Conservation (phyloP, 2,888 invertebrate genomes). For the Palloptera scutellata region DNA sequence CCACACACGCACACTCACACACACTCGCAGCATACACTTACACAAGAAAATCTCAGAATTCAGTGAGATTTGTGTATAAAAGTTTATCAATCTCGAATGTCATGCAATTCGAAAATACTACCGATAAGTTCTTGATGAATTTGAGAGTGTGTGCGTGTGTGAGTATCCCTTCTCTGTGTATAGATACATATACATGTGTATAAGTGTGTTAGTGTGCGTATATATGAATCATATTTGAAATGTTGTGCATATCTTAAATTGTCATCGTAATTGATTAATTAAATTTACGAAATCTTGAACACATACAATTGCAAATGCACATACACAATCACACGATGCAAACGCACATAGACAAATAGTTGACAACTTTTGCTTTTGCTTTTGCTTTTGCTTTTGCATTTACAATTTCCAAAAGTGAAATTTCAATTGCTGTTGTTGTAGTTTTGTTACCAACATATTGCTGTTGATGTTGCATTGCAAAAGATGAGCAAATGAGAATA, state of each 20-base stretch:
- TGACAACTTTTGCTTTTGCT: not conserved
- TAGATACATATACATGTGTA: no score
- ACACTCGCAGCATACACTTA: no score
- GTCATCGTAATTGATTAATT: slow-evolving; percentile 27
- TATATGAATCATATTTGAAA: not conserved
- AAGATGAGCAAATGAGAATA: not conserved
- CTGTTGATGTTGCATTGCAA: not conserved
- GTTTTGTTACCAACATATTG: not conserved
- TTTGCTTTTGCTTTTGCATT: not conserved
- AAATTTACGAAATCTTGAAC: slow-evolving; percentile 9
- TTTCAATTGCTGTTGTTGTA: slow-evolving; percentile 3
- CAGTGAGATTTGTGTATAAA: no score
- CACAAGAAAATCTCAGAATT: no score
- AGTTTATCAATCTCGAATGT: no score
- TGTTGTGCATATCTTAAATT: not conserved
- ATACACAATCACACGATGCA: not conserved
- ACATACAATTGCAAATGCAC: not conserved
- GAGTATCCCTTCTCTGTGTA: no score
- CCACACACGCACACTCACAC: no score
- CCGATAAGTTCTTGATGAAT: no score
- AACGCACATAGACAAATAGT: not conserved
- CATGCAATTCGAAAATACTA: no score
- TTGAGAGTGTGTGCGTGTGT: no score
- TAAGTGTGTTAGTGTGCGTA: not conserved
- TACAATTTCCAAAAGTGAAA: no score